These are phyloP conservation scores for Aphelocoma californica DNA, from an alignment of 2,797 vertebrate species.

Conservation along the genomic window DNA sequence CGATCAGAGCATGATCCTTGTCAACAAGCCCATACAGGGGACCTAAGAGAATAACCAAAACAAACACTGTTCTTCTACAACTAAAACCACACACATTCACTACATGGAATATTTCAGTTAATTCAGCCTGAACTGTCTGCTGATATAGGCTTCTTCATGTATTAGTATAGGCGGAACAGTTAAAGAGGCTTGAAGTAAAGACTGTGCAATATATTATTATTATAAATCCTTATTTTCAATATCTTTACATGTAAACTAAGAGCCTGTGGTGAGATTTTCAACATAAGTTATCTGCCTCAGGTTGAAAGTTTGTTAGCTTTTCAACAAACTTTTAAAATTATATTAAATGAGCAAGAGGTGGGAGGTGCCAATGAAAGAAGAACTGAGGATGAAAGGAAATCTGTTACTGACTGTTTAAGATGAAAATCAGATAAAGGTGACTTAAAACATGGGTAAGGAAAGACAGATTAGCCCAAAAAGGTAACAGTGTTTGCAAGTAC, in stretches of 20 bases:
- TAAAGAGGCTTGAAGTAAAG: background rate
- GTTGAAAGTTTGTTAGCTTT: background rate
- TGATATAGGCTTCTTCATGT: background rate
- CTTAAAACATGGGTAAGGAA: background rate
- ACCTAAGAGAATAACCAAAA: background rate
- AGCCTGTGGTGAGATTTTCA: background rate
- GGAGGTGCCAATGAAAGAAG: background rate
- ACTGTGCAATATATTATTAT: background rate
- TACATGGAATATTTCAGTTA: background rate
- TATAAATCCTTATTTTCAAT: background rate
- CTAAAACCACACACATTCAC: background rate
- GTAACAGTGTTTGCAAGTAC: background rate
- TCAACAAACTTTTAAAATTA: background rate
- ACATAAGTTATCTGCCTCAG: background rate
- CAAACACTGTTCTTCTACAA: background rate
- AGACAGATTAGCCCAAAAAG: background rate
- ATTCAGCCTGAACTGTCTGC: background rate
- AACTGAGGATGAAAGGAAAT: background rate
- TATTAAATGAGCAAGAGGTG: background rate
- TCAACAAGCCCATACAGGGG: background rate
- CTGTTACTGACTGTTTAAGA: background rate
- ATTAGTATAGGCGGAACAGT: background rate
- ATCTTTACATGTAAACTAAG: background rate
- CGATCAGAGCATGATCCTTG: background rate
- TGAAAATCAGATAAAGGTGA: background rate